Conservation (phyloP, 2,797 vertebrate species). For the Glyptemys insculpta region DNA sequence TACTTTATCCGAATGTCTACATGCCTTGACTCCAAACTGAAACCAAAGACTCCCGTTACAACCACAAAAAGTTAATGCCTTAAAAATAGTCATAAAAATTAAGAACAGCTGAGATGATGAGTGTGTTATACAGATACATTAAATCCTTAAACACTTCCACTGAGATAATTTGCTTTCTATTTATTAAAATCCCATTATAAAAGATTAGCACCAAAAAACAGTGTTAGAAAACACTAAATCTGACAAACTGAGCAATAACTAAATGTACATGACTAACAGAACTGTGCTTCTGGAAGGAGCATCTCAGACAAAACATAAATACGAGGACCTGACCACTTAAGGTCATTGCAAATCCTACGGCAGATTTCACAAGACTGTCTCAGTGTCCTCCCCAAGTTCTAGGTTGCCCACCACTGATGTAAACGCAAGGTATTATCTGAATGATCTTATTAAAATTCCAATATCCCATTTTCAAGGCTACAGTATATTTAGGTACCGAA, state of each 20-base stretch:
- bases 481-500: background rate
- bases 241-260: constrained; percentile 12
- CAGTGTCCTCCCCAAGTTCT: background rate
- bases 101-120: constrained; percentile 45
- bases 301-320: background rate
- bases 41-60: background rate
- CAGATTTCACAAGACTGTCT: background rate
- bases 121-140: constrained; percentile 40
- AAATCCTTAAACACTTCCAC: constrained; percentile 40
- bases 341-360: background rate
- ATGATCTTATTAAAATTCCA: background rate
- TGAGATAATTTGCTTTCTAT: constrained; percentile 39
- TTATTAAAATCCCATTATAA: constrained; percentile 61
- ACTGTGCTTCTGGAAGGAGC: background rate
- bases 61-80: constrained; percentile 17
- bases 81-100: constrained; percentile 3
- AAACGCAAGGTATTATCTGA: background rate
- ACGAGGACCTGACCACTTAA: background rate
- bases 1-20: background rate
- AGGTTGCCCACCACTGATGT: background rate
- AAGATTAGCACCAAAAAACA: constrained; percentile 22
- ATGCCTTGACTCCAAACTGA: background rate
- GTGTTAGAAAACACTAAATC: constrained; percentile 18
- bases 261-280: constrained; percentile 5
- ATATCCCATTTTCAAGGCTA: background rate